Conservation (phyloP, 2,888 invertebrate species). For the Epiperipatus broadwayi region DNA sequence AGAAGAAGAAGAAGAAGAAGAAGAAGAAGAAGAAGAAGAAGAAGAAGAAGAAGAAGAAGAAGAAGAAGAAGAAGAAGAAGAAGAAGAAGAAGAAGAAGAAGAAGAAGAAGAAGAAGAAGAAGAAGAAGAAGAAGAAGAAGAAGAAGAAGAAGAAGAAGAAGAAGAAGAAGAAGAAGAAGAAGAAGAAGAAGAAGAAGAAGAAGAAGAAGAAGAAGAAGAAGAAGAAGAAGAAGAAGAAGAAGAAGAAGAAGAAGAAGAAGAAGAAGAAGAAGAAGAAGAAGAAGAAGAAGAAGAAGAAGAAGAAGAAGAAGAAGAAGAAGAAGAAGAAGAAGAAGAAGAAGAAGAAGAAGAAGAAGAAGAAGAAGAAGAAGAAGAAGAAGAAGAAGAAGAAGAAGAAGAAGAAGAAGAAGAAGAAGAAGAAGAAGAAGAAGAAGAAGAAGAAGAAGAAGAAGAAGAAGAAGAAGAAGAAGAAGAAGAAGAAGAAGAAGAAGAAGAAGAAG, state of each 20-base stretch:
- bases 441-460: slow-evolving; percentile 4
- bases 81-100: slow-evolving; percentile 14
- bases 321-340: slow-evolving; percentile 15
- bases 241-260: slow-evolving; percentile 16
- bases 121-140: slow-evolving; percentile 18
- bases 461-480: neutral
- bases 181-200: slow-evolving; percentile 7
- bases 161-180: slow-evolving; percentile 6
- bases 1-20: slow-evolving; percentile 9
- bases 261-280: slow-evolving; percentile 18
- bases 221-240: no score
- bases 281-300: no score
- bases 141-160: slow-evolving; percentile 1
- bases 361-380: slow-evolving; percentile 17
- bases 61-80: slow-evolving; percentile 16
- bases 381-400: slow-evolving; percentile 8
- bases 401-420: neutral
- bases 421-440: neutral
- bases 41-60: slow-evolving; percentile 16
- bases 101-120: no score
- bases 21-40: slow-evolving; percentile 6
- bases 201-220: slow-evolving; percentile 7
- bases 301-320: slow-evolving; percentile 14
- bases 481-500: neutral
- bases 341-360: no score